Percentiles rank a stretch among this genome's conserved stretches.
Evolutionary conservation across 1,140 invertebrate genomes (phyloP).

Genomic region (Drosophila burlai): DNA sequence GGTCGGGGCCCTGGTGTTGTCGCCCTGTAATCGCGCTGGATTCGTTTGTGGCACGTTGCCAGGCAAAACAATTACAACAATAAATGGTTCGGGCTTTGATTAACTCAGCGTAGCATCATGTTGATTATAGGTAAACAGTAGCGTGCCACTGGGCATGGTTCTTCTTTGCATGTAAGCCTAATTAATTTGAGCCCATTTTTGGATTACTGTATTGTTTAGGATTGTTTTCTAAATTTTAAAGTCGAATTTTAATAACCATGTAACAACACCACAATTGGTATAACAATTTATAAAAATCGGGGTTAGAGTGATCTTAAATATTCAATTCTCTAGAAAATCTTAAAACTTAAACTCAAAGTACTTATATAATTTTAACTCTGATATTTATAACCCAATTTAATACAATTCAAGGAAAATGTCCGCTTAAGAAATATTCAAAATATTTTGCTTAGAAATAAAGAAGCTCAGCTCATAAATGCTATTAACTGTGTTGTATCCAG

Average conservation of each 20-base stretch:
- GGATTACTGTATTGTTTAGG: neutral
- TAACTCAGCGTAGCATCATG: slow-evolving; percentile 38
- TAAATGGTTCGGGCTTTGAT: slow-evolving; percentile 57
- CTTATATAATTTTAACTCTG: too few species aligned
- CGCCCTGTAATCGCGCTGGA: slow-evolving; percentile 38
- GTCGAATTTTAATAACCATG: neutral
- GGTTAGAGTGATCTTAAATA: neutral
- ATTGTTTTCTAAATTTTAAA: neutral
- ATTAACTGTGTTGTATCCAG: too few species aligned
- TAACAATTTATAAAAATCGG: neutral
- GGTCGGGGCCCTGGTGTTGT: slow-evolving; percentile 16
- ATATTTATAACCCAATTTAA: neutral
- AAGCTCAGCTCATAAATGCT: too few species aligned
- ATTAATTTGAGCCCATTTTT: slow-evolving; percentile 1
- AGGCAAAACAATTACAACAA: slow-evolving; percentile 57
- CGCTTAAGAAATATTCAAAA: neutral
- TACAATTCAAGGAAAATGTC: neutral
- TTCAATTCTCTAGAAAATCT: neutral
- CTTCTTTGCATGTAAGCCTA: neutral
- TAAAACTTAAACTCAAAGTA: too few species aligned
- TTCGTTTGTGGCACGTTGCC: slow-evolving; percentile 62
- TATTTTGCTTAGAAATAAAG: neutral
- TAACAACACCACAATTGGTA: neutral
- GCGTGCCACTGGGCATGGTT: neutral
- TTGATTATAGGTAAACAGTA: slow-evolving; percentile 42